Conservation (phyloP, 2,113 vertebrate species). For the Ursus arctos region DNA sequence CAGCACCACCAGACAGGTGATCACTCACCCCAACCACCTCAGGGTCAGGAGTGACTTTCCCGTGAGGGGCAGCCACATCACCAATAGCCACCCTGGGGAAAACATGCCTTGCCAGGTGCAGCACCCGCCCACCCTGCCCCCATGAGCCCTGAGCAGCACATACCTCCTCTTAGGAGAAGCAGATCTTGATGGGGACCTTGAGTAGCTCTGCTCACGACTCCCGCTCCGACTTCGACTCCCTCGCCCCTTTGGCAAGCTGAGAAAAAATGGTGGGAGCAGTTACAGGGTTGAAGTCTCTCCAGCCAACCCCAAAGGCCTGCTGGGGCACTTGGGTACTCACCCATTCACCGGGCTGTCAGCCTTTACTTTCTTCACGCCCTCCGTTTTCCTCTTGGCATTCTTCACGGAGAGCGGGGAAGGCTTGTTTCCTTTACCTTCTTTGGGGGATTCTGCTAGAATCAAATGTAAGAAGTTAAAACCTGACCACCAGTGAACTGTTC, state of each 20-base stretch:
- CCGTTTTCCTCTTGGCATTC: conserved; percentile 87
- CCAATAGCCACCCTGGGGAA: too few relatives aligned
- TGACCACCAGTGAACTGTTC: neutral
- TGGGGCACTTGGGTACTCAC: conserved; percentile 69
- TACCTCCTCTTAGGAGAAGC: conserved; percentile 89
- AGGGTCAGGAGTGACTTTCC: neutral
- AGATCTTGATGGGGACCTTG: conserved; percentile 87
- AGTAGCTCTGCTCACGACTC: conserved; percentile 89
- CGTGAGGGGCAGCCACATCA: neutral
- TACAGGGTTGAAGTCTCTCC: rapidly evolving
- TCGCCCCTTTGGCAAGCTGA: conserved; percentile 87
- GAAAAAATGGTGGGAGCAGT: rapidly evolving
- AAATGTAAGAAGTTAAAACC: neutral
- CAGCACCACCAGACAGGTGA: neutral
- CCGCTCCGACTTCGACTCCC: conserved; percentile 88
- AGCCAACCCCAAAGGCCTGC: rapidly evolving
- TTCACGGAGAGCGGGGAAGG: conserved; percentile 88
- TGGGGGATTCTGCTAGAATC: conserved; percentile 88
- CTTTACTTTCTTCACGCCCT: conserved; percentile 84
- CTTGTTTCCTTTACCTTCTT: conserved; percentile 87
- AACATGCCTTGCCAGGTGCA: rapidly evolving
- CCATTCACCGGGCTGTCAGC: conserved; percentile 89
- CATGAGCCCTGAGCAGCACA: rapidly evolving
- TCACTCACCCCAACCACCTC: neutral
- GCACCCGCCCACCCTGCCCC: neutral